Conservation (phyloP, 2,888 invertebrate genomes). For the Drosophila nr. medialis region DNA sequence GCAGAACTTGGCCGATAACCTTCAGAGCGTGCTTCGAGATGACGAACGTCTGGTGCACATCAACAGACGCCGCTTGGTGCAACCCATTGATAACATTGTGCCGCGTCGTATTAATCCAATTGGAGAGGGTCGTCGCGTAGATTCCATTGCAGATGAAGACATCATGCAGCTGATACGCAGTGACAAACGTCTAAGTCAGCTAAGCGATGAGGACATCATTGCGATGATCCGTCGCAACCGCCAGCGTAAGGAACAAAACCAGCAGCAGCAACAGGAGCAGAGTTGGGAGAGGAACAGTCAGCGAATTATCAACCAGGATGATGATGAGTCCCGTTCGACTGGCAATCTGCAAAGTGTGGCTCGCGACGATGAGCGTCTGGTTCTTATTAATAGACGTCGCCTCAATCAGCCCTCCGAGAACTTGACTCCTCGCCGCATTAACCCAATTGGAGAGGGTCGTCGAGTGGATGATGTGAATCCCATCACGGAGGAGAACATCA, state of each 20-base stretch:
- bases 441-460: slow-evolving; percentile 50
- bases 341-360: slow-evolving; percentile 44
- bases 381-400: slow-evolving; percentile 58
- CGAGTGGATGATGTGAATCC: slow-evolving; percentile 23
- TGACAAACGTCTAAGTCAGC: slow-evolving; percentile 3
- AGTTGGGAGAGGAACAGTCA: not conserved
- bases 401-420: slow-evolving; percentile 29
- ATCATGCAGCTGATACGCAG: slow-evolving; percentile 3
- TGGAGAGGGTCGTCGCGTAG: slow-evolving; percentile 45
- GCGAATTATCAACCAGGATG: not conserved
- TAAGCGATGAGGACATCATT: slow-evolving; percentile 43
- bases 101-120: slow-evolving; percentile 34
- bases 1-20: slow-evolving; percentile 17
- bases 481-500: slow-evolving; percentile 13
- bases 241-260: slow-evolving; percentile 11
- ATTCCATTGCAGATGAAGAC: slow-evolving; percentile 13
- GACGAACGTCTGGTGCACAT: slow-evolving; percentile 69
- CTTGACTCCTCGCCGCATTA: slow-evolving; percentile 30
- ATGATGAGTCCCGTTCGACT: not conserved
- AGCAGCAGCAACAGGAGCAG: not conserved
- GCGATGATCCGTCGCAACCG: slow-evolving; percentile 38
- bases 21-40: slow-evolving; percentile 43
- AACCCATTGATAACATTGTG: slow-evolving; percentile 21
- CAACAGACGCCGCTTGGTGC: slow-evolving; percentile 56
- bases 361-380: slow-evolving; percentile 61